These are phyloP conservation scores for Sarcophaga variegata DNA, from an alignment of 2,888 invertebrate species.

Conservation along the genomic window DNA sequence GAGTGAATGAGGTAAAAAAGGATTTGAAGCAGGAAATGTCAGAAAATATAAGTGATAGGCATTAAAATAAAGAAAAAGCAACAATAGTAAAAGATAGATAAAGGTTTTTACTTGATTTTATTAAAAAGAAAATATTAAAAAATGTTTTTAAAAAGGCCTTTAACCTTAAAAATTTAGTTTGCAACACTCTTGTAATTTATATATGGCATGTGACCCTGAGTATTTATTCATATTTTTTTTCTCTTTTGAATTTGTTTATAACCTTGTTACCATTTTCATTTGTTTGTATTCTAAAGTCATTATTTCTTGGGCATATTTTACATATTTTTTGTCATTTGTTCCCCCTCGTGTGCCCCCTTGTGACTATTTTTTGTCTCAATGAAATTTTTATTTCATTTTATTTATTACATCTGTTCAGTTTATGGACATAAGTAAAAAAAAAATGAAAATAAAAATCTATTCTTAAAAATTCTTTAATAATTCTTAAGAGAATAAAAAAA, in stretches of 20 bases:
- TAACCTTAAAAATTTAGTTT: too few species aligned
- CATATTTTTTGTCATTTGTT: not conserved
- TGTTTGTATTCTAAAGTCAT: not conserved
- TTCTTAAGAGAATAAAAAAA: slow-evolving; percentile 13
- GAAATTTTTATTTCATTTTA: slow-evolving; percentile 9
- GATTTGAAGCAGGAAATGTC: not conserved
- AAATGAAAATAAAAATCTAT: not conserved
- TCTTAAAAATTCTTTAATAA: not conserved
- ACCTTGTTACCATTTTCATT: not conserved
- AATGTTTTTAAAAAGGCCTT: not conserved
- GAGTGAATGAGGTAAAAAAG: not conserved
- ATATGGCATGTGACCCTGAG: too few species aligned
- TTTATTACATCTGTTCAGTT: slow-evolving; percentile 30
- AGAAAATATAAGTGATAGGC: not conserved
- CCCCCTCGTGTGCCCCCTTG: not conserved
- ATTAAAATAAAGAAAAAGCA: not conserved
- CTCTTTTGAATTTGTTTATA: not conserved
- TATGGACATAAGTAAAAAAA: slow-evolving; percentile 29
- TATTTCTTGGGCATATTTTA: not conserved
- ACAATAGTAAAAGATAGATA: not conserved
- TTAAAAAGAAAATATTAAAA: not conserved
- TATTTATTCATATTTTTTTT: not conserved
- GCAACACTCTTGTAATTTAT: too few species aligned
- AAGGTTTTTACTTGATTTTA: not conserved
- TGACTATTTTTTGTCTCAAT: not conserved